These are phyloP conservation scores for Arothron firmamentum DNA, from an alignment of 2,113 vertebrate species.

Conservation along the genomic window DNA sequence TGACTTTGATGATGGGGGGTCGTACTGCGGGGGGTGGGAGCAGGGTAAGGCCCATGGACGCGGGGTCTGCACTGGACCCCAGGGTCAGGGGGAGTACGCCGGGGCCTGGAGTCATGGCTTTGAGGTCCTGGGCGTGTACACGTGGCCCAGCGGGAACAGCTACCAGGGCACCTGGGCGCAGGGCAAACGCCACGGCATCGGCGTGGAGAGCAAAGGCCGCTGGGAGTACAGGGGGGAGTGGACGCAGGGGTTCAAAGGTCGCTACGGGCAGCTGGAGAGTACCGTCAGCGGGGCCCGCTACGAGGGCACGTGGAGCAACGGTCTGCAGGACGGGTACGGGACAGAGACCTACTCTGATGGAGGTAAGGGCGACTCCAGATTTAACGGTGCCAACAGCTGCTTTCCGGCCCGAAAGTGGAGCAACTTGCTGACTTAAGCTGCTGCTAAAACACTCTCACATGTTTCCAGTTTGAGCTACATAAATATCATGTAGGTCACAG, in stretches of 20 bases:
- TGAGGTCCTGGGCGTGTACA: slow-evolving; percentile 96
- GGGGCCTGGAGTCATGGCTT: slow-evolving; percentile 98
- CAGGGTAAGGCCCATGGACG: slow-evolving; percentile 97
- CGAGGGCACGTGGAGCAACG: slow-evolving; percentile 98
- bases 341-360: slow-evolving; percentile 97
- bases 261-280: slow-evolving; percentile 96
- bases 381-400: slow-evolving; percentile 9
- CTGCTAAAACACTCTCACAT: slow-evolving; percentile 23
- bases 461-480: slow-evolving; percentile 30
- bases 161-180: slow-evolving; percentile 98
- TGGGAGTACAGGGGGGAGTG: slow-evolving; percentile 98
- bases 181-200: slow-evolving; percentile 95
- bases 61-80: slow-evolving; percentile 96
- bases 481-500: slow-evolving; percentile 51
- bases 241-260: slow-evolving; percentile 97
- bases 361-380: slow-evolving; percentile 77
- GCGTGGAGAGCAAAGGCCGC: slow-evolving; percentile 96
- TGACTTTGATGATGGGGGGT: slow-evolving; percentile 99
- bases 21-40: slow-evolving; percentile 99
- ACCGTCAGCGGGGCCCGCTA: slow-evolving; percentile 89
- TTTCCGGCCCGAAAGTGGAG: slow-evolving; percentile 25
- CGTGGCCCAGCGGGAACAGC: slow-evolving; percentile 96
- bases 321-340: slow-evolving; percentile 96
- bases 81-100: slow-evolving; percentile 96
- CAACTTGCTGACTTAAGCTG: slow-evolving; percentile 26